phyloP scores from a whole-genome alignment of 2,888 invertebrate species.

The Acanthopleura granulata region DNA sequence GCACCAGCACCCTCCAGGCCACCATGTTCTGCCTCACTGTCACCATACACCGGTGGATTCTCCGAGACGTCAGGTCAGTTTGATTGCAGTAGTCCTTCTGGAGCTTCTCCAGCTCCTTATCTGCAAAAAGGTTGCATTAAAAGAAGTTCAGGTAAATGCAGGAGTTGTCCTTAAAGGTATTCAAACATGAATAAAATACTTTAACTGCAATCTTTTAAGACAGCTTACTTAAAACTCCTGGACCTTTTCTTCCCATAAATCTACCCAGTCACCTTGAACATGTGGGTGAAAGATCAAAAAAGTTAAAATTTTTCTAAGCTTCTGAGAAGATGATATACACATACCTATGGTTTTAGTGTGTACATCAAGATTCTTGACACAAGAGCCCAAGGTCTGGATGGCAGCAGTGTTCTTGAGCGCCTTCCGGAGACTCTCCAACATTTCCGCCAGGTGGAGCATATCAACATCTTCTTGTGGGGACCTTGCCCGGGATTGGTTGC shows the following conservation, averaged over 20 bases:
- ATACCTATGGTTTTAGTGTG: slow-evolving; percentile 11
- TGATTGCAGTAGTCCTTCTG: background rate
- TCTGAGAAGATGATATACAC: too few species aligned
- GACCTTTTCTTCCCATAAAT: too few species aligned
- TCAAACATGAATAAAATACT: too few species aligned
- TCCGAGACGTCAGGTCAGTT: background rate
- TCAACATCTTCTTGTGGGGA: background rate
- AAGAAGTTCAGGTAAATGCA: too few species aligned
- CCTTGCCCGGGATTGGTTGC: background rate
- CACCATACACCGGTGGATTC: slow-evolving; percentile 2
- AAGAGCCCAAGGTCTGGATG: slow-evolving; percentile 7
- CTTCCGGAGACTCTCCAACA: background rate
- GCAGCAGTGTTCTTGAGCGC: background rate
- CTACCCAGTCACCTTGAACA: too few species aligned
- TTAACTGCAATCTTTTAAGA: too few species aligned
- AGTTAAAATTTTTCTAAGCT: too few species aligned
- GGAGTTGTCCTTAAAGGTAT: too few species aligned
- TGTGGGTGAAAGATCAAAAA: too few species aligned
- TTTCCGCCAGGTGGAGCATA: background rate
- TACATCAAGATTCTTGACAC: slow-evolving; percentile 6
- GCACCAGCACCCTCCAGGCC: slow-evolving; percentile 10
- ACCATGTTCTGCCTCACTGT: slow-evolving; percentile 1
- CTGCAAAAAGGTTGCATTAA: background rate
- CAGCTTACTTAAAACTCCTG: too few species aligned
- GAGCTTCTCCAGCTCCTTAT: slow-evolving; percentile 14